Evolutionary conservation across 2,888 invertebrate species (phyloP).

Genomic region (Myathropa florea): DNA sequence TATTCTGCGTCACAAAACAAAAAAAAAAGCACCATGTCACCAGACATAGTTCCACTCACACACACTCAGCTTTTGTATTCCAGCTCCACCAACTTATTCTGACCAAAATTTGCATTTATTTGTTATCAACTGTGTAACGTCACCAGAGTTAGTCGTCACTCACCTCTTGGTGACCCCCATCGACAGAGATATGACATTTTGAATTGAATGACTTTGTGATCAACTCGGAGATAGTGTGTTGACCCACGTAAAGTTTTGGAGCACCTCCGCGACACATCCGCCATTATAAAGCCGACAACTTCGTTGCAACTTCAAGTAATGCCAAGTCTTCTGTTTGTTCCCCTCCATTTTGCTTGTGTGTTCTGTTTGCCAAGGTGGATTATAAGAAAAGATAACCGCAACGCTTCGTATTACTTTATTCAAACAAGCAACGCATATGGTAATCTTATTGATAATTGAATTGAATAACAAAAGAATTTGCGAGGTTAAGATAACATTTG

Average conservation of each 20-base stretch:
- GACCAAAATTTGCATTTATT: not conserved
- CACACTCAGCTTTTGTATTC: not conserved
- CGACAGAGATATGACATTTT: not conserved
- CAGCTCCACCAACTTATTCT: not conserved
- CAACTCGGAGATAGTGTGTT: not conserved
- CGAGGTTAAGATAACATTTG: conserved; percentile 37
- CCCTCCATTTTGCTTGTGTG: not conserved
- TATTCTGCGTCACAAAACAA: not conserved
- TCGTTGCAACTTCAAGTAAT: not conserved
- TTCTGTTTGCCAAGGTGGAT: conserved; percentile 8
- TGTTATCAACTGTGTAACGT: not conserved
- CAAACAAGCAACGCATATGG: not conserved
- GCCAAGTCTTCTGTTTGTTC: not conserved
- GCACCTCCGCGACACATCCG: not conserved
- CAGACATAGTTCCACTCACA: not conserved
- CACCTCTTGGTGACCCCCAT: not conserved
- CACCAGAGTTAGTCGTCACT: not conserved
- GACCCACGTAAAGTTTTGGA: not conserved
- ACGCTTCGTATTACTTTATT: not conserved
- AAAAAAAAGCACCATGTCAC: not conserved
- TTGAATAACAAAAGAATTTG: conserved; percentile 19
- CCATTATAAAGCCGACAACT: not conserved
- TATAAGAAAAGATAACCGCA: conserved; percentile 11
- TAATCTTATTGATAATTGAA: conserved; percentile 37
- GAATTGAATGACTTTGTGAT: not conserved